Conservation (phyloP, 2,888 invertebrate genomes). For the Xylota segnis region DNA sequence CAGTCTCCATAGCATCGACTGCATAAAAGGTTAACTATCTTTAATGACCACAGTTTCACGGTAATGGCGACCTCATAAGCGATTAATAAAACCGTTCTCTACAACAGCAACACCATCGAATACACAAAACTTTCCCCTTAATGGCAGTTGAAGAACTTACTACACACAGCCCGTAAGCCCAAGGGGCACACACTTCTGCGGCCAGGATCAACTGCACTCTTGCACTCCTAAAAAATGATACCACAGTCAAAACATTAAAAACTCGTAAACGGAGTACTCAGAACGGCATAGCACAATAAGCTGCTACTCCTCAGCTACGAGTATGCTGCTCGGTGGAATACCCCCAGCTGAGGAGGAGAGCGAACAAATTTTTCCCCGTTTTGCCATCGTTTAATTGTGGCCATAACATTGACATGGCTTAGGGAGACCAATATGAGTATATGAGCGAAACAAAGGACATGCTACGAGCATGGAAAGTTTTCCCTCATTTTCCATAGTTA, state of each 20-base stretch:
- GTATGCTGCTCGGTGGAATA: constrained; percentile 16
- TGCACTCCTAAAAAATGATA: constrained; percentile 60
- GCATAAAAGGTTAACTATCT: constrained; percentile 44
- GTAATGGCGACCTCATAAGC: constrained; percentile 59
- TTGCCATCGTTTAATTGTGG: constrained; percentile 56
- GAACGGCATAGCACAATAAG: constrained; percentile 44
- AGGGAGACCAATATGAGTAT: constrained; percentile 22
- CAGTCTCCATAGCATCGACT: neutral
- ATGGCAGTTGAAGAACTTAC: constrained; percentile 62
- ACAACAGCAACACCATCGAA: constrained; percentile 34
- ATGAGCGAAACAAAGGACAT: constrained; percentile 15
- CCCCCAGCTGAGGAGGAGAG: constrained; percentile 14
- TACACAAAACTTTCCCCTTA: constrained; percentile 46
- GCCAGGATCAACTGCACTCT: constrained; percentile 50
- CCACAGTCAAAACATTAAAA: constrained; percentile 67
- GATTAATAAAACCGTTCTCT: constrained; percentile 59
- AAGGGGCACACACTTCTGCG: constrained; percentile 31
- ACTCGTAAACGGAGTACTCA: constrained; percentile 56
- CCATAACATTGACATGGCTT: constrained; percentile 61
- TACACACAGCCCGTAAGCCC: constrained; percentile 41
- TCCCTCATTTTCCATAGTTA: constrained; percentile 32
- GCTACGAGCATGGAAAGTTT: constrained; percentile 48
- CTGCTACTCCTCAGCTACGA: constrained; percentile 17
- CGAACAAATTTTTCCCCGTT: constrained; percentile 50
- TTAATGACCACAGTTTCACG: constrained; percentile 57